Base-by-base conservation (phyloP, 2,888 invertebrate genomes). In the Sipunculus nudus region DNA sequence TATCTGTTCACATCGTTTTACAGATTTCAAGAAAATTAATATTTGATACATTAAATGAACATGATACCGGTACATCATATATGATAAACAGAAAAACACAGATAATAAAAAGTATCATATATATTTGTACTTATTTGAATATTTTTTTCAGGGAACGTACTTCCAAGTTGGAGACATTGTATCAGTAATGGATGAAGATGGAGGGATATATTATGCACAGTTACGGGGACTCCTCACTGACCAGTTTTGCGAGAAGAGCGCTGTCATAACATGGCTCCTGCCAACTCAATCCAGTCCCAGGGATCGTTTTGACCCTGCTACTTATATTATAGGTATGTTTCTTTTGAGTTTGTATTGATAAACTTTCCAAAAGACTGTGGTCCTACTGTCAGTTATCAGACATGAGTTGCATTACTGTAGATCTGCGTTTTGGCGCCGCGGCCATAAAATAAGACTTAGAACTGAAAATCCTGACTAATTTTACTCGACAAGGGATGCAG, bases 161-260 rank as follows among this genome's bases (percentile, higher is more conserved):
- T 90, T 91, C 84, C 94, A 94, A 88, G 87, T 92, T 16, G 96
- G 96, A 0, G 96, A 96, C 79, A 91, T 96, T 71, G 94, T 96
- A 0, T 93, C 93, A 0, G 86, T 95, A 82, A 86, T 89, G 58
- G 94, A 94, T 77, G 78, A 90, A 3, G 50, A 91, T 53, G 82
- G 82, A 5, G 89, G 89, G 64, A 88, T 89, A 28, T 96, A 90
- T 84, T 96, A 94, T 78, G 95, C 94, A 5, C 95, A 96, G 85
- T 89, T 96, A 56, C 87, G 92, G 54, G 95, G 94, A 2, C 88
- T 96, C 54, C 86, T 96, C 61, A 92, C 93, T 0, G 96, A 96
- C 81, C 93, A 94, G 80, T 96, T 93, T 82, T 93, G 94, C 74
- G 92, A 94, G 80, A 95, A 95, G 84, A 94, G 94, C 81, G 95